These are phyloP conservation scores for Triplophysa siluroides DNA, from an alignment of 2,113 vertebrate genomes.

Conservation along the genomic window DNA sequence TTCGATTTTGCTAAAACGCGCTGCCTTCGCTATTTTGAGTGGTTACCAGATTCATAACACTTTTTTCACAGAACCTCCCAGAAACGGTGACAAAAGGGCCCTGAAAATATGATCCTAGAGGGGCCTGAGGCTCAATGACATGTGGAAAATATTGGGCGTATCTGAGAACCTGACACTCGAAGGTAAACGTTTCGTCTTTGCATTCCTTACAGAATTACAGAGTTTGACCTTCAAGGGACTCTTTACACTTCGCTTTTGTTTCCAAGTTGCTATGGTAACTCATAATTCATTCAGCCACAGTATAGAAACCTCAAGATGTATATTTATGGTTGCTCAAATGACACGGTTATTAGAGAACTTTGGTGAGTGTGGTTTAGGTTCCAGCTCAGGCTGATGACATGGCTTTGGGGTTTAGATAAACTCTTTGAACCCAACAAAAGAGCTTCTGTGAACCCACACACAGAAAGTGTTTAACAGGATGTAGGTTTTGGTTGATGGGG, in stretches of 20 bases:
- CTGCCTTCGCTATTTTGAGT: not conserved
- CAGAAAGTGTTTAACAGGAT: not conserved
- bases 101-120: not conserved
- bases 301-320: not conserved
- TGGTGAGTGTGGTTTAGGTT: not conserved
- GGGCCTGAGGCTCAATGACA: not conserved
- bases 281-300: not conserved
- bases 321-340: not conserved
- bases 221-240: not conserved
- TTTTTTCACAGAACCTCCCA: not conserved
- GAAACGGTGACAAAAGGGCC: not conserved
- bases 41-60: not conserved
- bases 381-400: not conserved
- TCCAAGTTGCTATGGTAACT: not conserved
- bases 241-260: not conserved
- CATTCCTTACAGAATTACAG: not conserved
- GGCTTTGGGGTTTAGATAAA: not conserved
- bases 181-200: not conserved
- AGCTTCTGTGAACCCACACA: not conserved
- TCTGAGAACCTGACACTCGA: not conserved
- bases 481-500: not conserved
- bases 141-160: slow-evolving; percentile 3
- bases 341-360: not conserved
- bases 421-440: not conserved
- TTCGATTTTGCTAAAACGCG: not conserved